Percentiles rank a stretch among this genome's conserved stretches.
These are phyloP conservation scores for Tylochromis polylepis DNA, from an alignment of 2,113 vertebrate species.

Conservation along the genomic window DNA sequence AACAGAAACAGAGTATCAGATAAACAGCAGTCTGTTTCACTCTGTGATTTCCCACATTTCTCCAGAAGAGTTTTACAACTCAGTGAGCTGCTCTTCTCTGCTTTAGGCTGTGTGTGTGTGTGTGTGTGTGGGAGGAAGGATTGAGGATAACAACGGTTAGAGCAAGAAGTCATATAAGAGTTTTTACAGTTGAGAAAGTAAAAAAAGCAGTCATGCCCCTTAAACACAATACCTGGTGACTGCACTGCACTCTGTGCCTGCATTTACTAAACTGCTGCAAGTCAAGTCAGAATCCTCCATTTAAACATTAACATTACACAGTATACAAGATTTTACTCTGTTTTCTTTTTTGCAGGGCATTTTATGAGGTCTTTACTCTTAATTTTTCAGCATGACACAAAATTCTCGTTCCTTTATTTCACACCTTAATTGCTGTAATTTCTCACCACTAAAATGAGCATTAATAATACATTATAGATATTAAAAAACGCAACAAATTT, in stretches of 20 bases:
- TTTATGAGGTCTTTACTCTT: background rate
- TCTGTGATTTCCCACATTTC: slow-evolving; percentile 9
- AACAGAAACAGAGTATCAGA: background rate
- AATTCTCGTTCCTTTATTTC: background rate
- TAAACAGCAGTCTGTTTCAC: slow-evolving; percentile 17
- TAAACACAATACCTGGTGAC: background rate
- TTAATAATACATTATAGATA: background rate
- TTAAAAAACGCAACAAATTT: background rate
- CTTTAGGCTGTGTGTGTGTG: background rate
- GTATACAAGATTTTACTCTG: background rate
- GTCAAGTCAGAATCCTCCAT: background rate
- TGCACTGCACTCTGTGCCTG: background rate
- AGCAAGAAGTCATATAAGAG: background rate
- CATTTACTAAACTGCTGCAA: background rate
- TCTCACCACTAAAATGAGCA: background rate
- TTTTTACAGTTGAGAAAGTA: background rate
- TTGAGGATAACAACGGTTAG: background rate
- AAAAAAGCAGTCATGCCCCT: background rate
- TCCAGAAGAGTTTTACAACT: background rate
- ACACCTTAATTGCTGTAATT: background rate
- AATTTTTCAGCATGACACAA: background rate
- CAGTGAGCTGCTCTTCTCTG: background rate
- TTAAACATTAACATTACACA: background rate
- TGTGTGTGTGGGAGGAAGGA: background rate
- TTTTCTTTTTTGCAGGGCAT: background rate